Evolutionary conservation across 2,797 vertebrate species (phyloP).

Genomic region (Ciconia nigra): DNA sequence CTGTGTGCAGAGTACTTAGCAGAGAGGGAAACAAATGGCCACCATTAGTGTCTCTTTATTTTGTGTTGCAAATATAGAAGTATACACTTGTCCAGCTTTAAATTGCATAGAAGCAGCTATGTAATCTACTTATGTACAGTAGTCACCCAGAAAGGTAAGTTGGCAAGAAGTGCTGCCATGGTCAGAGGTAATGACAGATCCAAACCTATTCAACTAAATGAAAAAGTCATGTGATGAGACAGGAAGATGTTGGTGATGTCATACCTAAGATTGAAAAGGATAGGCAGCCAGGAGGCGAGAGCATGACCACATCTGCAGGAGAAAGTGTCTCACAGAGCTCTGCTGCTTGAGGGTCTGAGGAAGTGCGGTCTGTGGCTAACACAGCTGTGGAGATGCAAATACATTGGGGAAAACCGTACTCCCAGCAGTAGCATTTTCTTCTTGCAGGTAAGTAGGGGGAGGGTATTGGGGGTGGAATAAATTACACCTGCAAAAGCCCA

Average conservation of each 20-base stretch:
- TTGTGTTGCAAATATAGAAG: constrained; percentile 65
- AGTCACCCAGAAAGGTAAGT: background rate
- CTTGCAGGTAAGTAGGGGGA: background rate
- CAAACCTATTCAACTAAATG: background rate
- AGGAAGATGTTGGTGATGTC: background rate
- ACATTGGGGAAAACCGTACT: background rate
- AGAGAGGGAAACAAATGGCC: background rate
- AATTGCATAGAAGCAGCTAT: constrained; percentile 62
- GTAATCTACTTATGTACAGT: background rate
- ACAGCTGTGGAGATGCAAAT: background rate
- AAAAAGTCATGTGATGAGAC: background rate
- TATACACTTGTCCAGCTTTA: constrained; percentile 56
- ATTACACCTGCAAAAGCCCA: background rate
- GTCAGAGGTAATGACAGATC: background rate
- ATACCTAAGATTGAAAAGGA: background rate
- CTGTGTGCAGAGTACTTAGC: background rate
- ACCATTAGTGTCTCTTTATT: constrained; percentile 61
- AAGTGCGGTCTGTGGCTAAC: background rate
- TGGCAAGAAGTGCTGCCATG: background rate
- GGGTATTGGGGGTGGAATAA: background rate
- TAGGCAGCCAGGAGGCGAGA: background rate
- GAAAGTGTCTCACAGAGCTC: background rate
- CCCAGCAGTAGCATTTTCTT: background rate
- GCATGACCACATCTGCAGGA: background rate
- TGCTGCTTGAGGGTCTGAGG: background rate